These are phyloP conservation scores for Parapristionchus giblindavisi DNA, from an alignment of 2,888 invertebrate genomes.

Conservation along the genomic window DNA sequence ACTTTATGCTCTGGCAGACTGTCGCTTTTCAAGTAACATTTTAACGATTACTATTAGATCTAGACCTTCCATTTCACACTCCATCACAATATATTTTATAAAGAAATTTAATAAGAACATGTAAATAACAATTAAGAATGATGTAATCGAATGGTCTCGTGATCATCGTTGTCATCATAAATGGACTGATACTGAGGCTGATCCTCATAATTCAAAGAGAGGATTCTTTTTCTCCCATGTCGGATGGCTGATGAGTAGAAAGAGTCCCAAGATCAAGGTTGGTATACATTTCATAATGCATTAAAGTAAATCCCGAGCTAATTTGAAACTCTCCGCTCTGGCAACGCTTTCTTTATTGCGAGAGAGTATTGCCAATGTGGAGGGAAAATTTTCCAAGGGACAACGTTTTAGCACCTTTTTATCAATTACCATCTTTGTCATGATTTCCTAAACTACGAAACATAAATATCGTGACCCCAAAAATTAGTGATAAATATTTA, in stretches of 20 bases:
- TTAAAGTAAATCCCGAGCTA: no score
- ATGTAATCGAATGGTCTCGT: constrained; percentile 86
- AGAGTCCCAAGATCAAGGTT: constrained; percentile 76
- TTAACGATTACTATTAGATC: background rate
- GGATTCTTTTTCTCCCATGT: constrained; percentile 96
- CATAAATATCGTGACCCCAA: no score
- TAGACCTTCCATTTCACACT: background rate
- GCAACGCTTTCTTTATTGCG: no score
- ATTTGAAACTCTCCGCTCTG: no score
- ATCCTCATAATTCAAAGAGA: constrained; percentile 88
- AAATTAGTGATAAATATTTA: no score
- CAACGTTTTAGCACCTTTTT: no score
- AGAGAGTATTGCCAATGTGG: no score
- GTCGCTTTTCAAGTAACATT: constrained; percentile 84
- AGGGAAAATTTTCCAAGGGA: no score
- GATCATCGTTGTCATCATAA: constrained; percentile 89
- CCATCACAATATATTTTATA: no score
- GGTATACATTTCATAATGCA: no score
- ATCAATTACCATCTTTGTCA: no score
- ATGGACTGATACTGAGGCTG: constrained; percentile 90
- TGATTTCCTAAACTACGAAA: no score
- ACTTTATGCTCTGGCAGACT: constrained; percentile 84
- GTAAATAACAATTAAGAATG: constrained; percentile 75
- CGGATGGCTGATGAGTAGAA: constrained; percentile 87
- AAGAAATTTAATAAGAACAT: background rate